These are phyloP conservation scores for Rhincodon typus DNA, from an alignment of 2,797 vertebrate species.

Conservation along the genomic window DNA sequence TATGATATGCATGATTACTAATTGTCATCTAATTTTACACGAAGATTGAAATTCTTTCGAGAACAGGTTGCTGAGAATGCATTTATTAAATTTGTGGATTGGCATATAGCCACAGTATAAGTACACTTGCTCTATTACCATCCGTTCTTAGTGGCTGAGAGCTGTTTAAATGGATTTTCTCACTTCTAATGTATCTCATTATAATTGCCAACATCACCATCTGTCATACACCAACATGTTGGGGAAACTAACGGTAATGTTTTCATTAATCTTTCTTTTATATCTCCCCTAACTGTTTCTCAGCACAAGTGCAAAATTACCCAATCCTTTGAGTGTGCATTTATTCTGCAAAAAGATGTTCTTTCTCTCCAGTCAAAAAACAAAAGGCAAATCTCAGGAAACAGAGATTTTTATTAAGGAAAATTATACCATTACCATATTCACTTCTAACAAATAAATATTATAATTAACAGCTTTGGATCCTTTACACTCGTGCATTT, in stretches of 20 bases:
- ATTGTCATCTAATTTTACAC: neutral
- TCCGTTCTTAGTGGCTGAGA: neutral
- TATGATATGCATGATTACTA: neutral
- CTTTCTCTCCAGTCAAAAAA: neutral
- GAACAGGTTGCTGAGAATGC: neutral
- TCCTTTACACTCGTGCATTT: neutral
- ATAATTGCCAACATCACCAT: neutral
- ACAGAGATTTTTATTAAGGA: neutral
- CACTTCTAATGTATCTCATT: slow-evolving; percentile 18
- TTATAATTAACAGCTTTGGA: neutral
- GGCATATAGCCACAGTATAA: neutral
- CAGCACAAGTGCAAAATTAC: neutral
- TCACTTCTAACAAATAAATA: neutral
- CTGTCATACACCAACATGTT: neutral
- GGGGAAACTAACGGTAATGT: neutral
- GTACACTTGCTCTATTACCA: neutral
- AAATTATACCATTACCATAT: neutral
- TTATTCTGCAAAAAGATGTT: neutral
- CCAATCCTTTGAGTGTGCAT: neutral
- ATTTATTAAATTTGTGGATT: neutral
- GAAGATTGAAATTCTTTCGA: neutral
- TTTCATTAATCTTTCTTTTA: neutral
- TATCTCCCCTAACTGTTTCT: neutral
- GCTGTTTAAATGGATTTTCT: slow-evolving; percentile 16
- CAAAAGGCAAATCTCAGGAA: neutral